Conservation (phyloP, 2,888 invertebrate species). For the Coelinius sp. region DNA sequence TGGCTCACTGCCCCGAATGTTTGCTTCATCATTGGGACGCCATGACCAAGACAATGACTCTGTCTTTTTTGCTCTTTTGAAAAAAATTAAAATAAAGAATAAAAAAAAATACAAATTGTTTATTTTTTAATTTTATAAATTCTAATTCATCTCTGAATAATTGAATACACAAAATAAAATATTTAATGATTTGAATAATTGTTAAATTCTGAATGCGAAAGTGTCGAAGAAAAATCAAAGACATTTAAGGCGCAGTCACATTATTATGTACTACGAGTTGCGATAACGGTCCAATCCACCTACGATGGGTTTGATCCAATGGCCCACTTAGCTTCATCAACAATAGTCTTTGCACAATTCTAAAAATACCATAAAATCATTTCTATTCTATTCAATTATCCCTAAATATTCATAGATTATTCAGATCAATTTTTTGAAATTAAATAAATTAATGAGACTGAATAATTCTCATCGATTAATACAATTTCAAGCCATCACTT, state of each 20-base stretch:
- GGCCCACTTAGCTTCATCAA: constrained; percentile 57
- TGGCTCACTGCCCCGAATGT: constrained; percentile 58
- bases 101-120: neutral
- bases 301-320: constrained; percentile 59
- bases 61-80: neutral
- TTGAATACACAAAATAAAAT: neutral
- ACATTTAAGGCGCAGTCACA: constrained; percentile 52
- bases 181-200: neutral
- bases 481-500: no score
- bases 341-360: constrained; percentile 38
- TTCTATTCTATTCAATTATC: neutral
- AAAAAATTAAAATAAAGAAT: neutral
- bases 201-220: constrained; percentile 44
- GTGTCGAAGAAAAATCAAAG: constrained; percentile 46
- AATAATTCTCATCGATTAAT: no score
- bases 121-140: neutral
- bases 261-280: constrained; percentile 58
- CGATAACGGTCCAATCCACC: constrained; percentile 58
- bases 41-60: constrained; percentile 35
- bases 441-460: no score
- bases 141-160: neutral
- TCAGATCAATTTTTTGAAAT: no score
- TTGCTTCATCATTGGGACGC: constrained; percentile 39
- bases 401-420: no score
- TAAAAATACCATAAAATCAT: neutral